Conservation (phyloP, 2,113 vertebrate species). For the Psittacara wagleri region DNA sequence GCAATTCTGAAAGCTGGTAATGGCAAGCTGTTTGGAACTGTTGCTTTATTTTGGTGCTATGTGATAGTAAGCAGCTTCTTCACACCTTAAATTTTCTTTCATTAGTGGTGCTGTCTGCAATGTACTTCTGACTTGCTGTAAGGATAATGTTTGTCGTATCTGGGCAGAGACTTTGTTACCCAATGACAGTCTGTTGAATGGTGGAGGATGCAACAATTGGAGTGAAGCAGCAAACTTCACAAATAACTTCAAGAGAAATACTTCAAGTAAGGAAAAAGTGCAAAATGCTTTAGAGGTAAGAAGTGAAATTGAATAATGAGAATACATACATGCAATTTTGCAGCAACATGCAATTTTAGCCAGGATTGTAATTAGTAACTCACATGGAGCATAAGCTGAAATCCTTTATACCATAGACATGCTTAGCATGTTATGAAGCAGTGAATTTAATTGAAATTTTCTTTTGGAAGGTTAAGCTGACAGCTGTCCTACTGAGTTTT, state of each 20-base stretch:
- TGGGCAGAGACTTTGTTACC: slow-evolving; percentile 97
- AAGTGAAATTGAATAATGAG: background rate
- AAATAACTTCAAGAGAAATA: slow-evolving; percentile 80
- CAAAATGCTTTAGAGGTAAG: slow-evolving; percentile 84
- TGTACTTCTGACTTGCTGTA: slow-evolving; percentile 94
- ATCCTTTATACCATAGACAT: background rate
- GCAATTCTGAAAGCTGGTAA: background rate
- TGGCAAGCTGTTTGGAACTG: background rate
- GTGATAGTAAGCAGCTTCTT: background rate
- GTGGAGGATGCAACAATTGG: slow-evolving; percentile 75
- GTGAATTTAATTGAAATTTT: background rate
- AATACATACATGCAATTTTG: background rate
- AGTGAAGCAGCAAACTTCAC: slow-evolving; percentile 66
- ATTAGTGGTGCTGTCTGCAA: slow-evolving; percentile 91
- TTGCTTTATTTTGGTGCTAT: background rate
- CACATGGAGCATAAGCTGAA: background rate
- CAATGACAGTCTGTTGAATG: slow-evolving; percentile 87
- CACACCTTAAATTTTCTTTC: slow-evolving; percentile 14
- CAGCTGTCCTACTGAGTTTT: background rate
- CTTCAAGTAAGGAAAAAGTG: slow-evolving; percentile 78
- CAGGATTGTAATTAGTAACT: background rate
- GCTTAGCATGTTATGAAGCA: background rate
- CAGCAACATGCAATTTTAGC: background rate
- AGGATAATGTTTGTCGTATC: slow-evolving; percentile 95
- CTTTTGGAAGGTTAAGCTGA: background rate